phyloP scores from a whole-genome alignment of 2,888 invertebrate species.

The Aquatica leii region DNA sequence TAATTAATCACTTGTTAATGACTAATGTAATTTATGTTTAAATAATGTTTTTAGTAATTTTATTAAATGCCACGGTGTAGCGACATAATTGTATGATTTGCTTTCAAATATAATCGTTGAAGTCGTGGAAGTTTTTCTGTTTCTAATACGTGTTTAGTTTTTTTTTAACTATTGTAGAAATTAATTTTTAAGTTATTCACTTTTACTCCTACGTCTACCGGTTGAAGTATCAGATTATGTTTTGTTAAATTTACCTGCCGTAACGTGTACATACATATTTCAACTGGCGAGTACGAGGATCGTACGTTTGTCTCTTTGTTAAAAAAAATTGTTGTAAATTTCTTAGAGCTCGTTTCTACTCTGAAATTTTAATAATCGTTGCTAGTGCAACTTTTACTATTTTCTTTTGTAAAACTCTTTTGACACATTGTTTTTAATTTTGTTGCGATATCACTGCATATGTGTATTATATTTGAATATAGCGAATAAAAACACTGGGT shows the following conservation, averaged over 20 bases:
- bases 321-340: background rate
- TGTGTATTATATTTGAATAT: constrained; percentile 2
- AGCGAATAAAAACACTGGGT: constrained; percentile 15
- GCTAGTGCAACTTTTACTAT: background rate
- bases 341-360: background rate
- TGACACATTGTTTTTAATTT: constrained; percentile 7
- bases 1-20: constrained; percentile 42
- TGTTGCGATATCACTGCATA: background rate
- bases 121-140: constrained; percentile 27
- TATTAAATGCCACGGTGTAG: constrained; percentile 37
- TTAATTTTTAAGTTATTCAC: constrained; percentile 14
- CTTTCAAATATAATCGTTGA: constrained; percentile 36
- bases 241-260: too few species aligned
- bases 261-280: too few species aligned
- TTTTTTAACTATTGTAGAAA: constrained; percentile 12
- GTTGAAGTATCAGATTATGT: too few species aligned
- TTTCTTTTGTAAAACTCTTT: background rate
- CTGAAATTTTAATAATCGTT: background rate
- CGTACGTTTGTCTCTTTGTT: constrained; percentile 6
- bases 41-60: constrained; percentile 37
- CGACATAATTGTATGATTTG: constrained; percentile 34
- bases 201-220: background rate
- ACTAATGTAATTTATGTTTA: constrained; percentile 42
- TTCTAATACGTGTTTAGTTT: constrained; percentile 6
- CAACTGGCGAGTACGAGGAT: background rate